Conservation (phyloP, 2,797 vertebrate species). For the Pipistrellus kuhlii region DNA sequence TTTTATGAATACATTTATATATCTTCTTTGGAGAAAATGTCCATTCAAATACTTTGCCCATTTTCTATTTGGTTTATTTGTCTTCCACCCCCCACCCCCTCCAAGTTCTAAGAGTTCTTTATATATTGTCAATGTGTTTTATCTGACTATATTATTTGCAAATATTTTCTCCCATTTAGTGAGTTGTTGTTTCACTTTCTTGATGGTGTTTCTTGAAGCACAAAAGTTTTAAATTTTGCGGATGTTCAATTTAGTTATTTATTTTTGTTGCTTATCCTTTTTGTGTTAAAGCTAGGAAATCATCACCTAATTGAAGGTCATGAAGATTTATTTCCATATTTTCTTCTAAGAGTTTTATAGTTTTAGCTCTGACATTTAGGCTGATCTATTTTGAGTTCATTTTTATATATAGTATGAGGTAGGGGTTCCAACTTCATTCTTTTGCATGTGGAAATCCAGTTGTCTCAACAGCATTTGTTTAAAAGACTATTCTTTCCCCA, state of each 20-base stretch:
- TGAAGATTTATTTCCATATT: slow-evolving; percentile 39
- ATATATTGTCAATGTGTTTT: background rate
- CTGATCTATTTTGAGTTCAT: slow-evolving; percentile 26
- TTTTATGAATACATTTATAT: slow-evolving; percentile 43
- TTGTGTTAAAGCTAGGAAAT: slow-evolving; percentile 24
- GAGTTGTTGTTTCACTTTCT: slow-evolving; percentile 33
- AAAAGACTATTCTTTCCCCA: background rate
- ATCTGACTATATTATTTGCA: slow-evolving; percentile 14
- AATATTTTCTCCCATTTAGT: background rate
- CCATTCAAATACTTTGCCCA: slow-evolving; percentile 29
- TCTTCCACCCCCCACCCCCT: too few relatives aligned
- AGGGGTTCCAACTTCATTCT: background rate
- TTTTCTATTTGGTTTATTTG: slow-evolving; percentile 47
- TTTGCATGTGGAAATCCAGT: background rate
- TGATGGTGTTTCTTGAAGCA: background rate
- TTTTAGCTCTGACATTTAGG: slow-evolving; percentile 37
- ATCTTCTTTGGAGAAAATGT: slow-evolving; percentile 46
- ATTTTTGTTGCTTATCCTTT: background rate
- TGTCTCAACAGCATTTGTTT: background rate
- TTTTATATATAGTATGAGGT: background rate
- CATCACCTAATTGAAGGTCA: background rate
- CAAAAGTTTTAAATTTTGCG: slow-evolving; percentile 42
- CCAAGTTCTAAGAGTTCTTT: slow-evolving; percentile 21
- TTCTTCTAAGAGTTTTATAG: slow-evolving; percentile 36
- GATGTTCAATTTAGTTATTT: slow-evolving; percentile 23